These are phyloP conservation scores for Limonius californicus DNA, from an alignment of 1,140 invertebrate species.

Conservation along the genomic window DNA sequence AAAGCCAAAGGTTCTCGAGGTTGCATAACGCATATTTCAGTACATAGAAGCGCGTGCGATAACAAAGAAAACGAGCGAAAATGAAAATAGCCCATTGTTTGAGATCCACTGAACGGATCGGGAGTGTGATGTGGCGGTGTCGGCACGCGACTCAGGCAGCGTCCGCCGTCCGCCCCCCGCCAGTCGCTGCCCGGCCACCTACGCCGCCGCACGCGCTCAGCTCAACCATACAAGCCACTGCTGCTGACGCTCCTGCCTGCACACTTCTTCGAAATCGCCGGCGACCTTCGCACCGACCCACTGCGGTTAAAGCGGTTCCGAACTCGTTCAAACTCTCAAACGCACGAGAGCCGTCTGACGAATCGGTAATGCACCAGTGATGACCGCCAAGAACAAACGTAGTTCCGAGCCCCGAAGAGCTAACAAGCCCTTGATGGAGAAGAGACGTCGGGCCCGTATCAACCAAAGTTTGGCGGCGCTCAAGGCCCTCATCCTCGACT, in stretches of 20 bases:
- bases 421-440: slow-evolving; percentile 91
- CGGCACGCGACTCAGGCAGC: slow-evolving; percentile 47
- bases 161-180: slow-evolving; percentile 21
- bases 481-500: slow-evolving; percentile 75
- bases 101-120: slow-evolving; percentile 29
- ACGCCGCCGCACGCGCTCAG: slow-evolving; percentile 19
- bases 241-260: slow-evolving; percentile 1
- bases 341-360: neutral
- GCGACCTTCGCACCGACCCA: slow-evolving; percentile 4
- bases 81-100: slow-evolving; percentile 20
- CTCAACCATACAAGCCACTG: neutral
- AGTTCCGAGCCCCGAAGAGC: slow-evolving; percentile 52
- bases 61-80: neutral
- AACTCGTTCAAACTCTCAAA: neutral
- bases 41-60: too few species aligned
- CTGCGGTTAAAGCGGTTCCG: neutral
- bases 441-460: slow-evolving; percentile 79
- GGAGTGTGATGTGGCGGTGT: slow-evolving; percentile 46
- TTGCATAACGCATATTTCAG: neutral
- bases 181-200: slow-evolving; percentile 21
- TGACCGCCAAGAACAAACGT: slow-evolving; percentile 45
- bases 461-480: slow-evolving; percentile 83
- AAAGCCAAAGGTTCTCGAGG: too few species aligned
- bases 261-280: slow-evolving; percentile 4
- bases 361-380: slow-evolving; percentile 31